These are phyloP conservation scores for Endotricha flammealis DNA, from an alignment of 2,888 invertebrate species.

Conservation along the genomic window DNA sequence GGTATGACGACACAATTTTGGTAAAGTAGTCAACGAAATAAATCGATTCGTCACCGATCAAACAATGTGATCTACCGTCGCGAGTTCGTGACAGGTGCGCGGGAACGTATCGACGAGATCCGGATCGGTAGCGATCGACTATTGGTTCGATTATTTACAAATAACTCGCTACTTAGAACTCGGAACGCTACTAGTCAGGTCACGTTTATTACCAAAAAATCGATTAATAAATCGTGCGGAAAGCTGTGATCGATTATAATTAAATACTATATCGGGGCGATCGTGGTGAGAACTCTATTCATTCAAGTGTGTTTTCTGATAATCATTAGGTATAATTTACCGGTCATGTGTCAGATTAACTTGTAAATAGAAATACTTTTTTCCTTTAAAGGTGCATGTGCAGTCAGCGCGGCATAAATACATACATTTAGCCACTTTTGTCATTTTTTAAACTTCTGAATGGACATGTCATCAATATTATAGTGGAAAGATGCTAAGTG, in stretches of 20 bases:
- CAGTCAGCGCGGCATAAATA: too few relatives aligned
- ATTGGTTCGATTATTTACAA: constrained; percentile 65
- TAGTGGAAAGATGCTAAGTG: too few relatives aligned
- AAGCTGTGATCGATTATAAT: constrained; percentile 43
- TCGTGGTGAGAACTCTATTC: constrained; percentile 22
- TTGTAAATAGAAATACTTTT: too few relatives aligned
- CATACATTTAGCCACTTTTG: too few relatives aligned
- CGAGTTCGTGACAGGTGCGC: constrained; percentile 59
- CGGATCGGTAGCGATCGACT: constrained; percentile 48
- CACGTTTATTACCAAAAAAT: constrained; percentile 62
- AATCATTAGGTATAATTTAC: constrained; percentile 1
- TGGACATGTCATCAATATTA: too few relatives aligned
- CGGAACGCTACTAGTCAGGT: constrained; percentile 41
- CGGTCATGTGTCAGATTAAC: constrained; percentile 8
- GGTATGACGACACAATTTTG: constrained; percentile 54
- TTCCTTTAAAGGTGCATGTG: too few relatives aligned
- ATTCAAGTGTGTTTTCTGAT: constrained; percentile 6
- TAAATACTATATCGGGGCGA: constrained; percentile 12
- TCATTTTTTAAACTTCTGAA: too few relatives aligned
- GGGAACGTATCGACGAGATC: constrained; percentile 36
- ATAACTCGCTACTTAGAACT: constrained; percentile 45
- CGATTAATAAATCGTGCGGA: constrained; percentile 64
- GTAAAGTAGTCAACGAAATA: constrained; percentile 60
- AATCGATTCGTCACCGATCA: constrained; percentile 68
- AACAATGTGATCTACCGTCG: constrained; percentile 64